Conservation (phyloP, 2,797 vertebrate genomes). For the Masticophis lateralis region DNA sequence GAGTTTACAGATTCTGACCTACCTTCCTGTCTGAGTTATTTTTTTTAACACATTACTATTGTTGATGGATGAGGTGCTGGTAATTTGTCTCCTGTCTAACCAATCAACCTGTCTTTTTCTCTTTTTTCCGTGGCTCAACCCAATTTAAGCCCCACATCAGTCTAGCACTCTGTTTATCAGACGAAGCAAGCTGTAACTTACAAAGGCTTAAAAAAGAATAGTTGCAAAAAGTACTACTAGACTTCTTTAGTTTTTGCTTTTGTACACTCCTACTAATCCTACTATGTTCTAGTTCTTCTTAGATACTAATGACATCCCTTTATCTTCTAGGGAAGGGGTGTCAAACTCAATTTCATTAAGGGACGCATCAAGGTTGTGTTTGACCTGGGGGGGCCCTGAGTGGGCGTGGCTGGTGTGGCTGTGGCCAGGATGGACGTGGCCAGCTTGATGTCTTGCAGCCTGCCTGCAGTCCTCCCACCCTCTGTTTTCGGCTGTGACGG, state of each 20-base stretch:
- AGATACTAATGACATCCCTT: background rate
- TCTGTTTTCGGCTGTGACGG: no score
- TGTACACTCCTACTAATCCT: background rate
- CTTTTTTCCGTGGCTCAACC: background rate
- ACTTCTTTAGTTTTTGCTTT: background rate
- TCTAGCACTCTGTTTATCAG: background rate
- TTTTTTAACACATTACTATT: background rate
- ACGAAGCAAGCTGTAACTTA: background rate
- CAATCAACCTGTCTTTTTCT: background rate
- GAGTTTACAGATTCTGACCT: background rate
- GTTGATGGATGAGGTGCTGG: background rate
- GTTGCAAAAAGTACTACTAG: background rate
- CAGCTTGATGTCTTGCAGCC: no score
- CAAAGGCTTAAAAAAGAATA: background rate
- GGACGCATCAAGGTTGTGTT: no score
- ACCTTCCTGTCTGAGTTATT: background rate
- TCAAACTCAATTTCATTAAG: no score
- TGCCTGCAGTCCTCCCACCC: no score
- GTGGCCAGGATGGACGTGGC: no score
- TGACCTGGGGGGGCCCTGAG: no score
- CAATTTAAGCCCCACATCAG: background rate
- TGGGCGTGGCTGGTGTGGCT: no score
- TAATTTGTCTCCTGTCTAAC: background rate
- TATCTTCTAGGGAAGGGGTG: background rate
- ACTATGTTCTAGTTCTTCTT: background rate